These are phyloP conservation scores for Drosophila mauritiana DNA, from an alignment of 1,140 invertebrate genomes.

Conservation along the genomic window DNA sequence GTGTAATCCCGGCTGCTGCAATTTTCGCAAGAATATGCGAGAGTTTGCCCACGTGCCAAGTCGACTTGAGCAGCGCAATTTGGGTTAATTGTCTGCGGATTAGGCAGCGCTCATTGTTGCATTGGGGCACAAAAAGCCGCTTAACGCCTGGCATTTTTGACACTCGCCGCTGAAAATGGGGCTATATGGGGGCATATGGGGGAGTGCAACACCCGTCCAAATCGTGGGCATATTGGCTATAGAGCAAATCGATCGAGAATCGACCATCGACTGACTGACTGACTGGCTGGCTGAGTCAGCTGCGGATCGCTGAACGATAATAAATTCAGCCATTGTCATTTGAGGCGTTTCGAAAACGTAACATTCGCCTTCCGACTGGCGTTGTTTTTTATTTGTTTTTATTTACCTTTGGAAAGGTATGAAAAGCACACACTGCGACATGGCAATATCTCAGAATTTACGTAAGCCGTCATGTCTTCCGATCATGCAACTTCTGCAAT, in stretches of 20 bases:
- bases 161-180: constrained; percentile 47
- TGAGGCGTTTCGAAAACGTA: constrained; percentile 56
- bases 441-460: constrained; percentile 21
- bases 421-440: neutral
- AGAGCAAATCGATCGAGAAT: constrained; percentile 26
- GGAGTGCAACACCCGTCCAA: constrained; percentile 21
- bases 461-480: constrained; percentile 38
- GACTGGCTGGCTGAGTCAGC: constrained; percentile 53
- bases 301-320: constrained; percentile 61
- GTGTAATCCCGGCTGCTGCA: constrained; percentile 25
- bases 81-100: constrained; percentile 79
- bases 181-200: constrained; percentile 27
- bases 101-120: constrained; percentile 61
- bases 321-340: constrained; percentile 68
- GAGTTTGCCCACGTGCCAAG: constrained; percentile 67
- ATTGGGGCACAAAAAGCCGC: constrained; percentile 48
- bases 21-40: constrained; percentile 64
- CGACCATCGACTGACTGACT: neutral
- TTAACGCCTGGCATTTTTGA: constrained; percentile 72
- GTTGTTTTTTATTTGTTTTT: constrained; percentile 28
- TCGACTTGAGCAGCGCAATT: constrained; percentile 51
- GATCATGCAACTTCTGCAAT: constrained; percentile 36
- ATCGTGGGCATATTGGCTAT: constrained; percentile 15
- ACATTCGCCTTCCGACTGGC: constrained; percentile 25
- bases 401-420: constrained; percentile 29